Conservation (phyloP, 2,113 vertebrate genomes). For the Tinamus guttatus region DNA sequence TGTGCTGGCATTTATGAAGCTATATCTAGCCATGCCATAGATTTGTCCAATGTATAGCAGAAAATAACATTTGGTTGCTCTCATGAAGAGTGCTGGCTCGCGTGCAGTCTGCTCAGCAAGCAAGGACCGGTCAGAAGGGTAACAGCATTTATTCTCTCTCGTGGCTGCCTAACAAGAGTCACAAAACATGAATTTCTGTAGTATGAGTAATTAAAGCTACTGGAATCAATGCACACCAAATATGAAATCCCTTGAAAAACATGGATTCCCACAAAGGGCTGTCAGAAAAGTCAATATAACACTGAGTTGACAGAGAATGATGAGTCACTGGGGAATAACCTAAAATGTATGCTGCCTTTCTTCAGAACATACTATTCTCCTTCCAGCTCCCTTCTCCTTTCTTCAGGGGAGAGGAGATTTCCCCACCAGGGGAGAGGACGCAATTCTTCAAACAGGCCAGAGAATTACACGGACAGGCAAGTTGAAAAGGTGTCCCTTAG, state of each 20-base stretch:
- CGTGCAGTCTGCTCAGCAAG: not conserved
- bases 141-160: slow-evolving; percentile 7
- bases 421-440: not conserved
- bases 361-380: not conserved
- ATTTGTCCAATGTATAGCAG: not conserved
- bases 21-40: not conserved
- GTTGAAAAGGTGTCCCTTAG: slow-evolving; percentile 31
- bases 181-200: not conserved
- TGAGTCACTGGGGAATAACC: slow-evolving; percentile 3
- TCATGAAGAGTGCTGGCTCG: not conserved
- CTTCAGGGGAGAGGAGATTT: not conserved
- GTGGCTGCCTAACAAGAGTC: not conserved
- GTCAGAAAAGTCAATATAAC: slow-evolving; percentile 40
- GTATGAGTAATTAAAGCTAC: not conserved
- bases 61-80: not conserved
- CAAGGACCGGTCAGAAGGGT: slow-evolving; percentile 4
- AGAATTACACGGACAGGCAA: not conserved
- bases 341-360: not conserved
- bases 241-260: slow-evolving; percentile 6
- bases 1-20: not conserved
- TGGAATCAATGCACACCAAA: not conserved
- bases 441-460: slow-evolving; percentile 45
- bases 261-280: slow-evolving; percentile 18
- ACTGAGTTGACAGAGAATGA: slow-evolving; percentile 18
- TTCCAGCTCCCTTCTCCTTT: not conserved